phyloP scores from a whole-genome alignment of 2,113 vertebrate genomes.

The Diphyllodes magnificus region DNA sequence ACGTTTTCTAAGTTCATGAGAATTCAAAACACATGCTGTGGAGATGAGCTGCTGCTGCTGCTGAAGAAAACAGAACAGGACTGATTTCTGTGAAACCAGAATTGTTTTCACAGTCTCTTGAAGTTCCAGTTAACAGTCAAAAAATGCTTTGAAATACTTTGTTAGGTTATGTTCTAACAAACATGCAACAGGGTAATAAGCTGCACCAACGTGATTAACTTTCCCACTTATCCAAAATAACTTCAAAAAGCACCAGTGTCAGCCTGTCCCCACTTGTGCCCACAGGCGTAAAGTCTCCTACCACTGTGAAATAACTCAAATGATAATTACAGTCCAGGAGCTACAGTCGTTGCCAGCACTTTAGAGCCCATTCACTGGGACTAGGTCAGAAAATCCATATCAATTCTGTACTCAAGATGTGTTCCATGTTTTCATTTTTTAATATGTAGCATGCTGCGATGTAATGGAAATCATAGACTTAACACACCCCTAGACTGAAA shows the following conservation, averaged over 20 bases:
- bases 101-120: background rate
- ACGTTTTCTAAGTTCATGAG: background rate
- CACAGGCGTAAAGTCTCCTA: background rate
- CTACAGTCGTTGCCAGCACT: background rate
- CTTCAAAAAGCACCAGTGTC: background rate
- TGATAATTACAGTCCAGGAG: background rate
- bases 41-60: background rate
- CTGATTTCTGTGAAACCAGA: background rate
- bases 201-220: background rate
- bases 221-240: background rate
- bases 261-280: background rate
- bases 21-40: background rate
- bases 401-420: slow-evolving; percentile 8
- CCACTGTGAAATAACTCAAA: background rate
- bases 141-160: background rate
- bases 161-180: background rate
- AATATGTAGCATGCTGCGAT: background rate
- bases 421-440: slow-evolving; percentile 11
- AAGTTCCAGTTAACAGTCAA: background rate
- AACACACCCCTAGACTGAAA: background rate
- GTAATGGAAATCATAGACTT: slow-evolving; percentile 1
- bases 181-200: background rate
- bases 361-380: slow-evolving; percentile 3
- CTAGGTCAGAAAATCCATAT: slow-evolving; percentile 33
- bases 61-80: background rate